Evolutionary conservation across 2,888 invertebrate genomes (phyloP).

Genomic region (Xylota sylvarum): DNA sequence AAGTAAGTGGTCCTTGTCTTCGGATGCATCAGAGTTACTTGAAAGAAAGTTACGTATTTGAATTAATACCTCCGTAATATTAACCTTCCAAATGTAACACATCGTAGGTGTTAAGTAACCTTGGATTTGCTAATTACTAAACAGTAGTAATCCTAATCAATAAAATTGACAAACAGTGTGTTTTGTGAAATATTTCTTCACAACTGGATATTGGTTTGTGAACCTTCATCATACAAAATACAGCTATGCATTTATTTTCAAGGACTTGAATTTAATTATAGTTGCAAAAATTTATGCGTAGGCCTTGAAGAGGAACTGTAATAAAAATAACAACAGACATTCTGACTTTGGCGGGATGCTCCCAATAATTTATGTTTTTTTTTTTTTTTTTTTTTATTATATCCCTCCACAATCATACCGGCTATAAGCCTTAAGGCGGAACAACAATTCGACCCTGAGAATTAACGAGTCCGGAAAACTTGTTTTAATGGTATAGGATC

Average conservation of each 20-base stretch:
- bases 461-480: conserved; percentile 25
- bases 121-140: too few relatives aligned
- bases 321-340: conserved; percentile 2
- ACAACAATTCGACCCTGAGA: conserved; percentile 16
- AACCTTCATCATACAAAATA: not conserved
- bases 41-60: too few relatives aligned
- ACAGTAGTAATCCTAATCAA: not conserved
- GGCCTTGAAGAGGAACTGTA: conserved; percentile 9
- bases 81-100: too few relatives aligned
- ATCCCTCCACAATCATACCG: not conserved
- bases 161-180: too few relatives aligned
- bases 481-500: conserved; percentile 7
- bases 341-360: not conserved
- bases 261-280: not conserved
- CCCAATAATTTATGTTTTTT: too few relatives aligned
- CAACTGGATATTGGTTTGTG: not conserved
- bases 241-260: not conserved
- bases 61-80: too few relatives aligned
- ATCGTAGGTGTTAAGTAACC: too few relatives aligned
- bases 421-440: not conserved
- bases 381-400: too few relatives aligned
- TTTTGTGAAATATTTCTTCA: too few relatives aligned
- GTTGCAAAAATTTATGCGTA: not conserved
- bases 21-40: too few relatives aligned
- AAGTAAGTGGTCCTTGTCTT: not conserved